Conservation (phyloP, 30 jellyfish, hydroid and myxozoan genomes). For the Aurelia coerulea region DNA sequence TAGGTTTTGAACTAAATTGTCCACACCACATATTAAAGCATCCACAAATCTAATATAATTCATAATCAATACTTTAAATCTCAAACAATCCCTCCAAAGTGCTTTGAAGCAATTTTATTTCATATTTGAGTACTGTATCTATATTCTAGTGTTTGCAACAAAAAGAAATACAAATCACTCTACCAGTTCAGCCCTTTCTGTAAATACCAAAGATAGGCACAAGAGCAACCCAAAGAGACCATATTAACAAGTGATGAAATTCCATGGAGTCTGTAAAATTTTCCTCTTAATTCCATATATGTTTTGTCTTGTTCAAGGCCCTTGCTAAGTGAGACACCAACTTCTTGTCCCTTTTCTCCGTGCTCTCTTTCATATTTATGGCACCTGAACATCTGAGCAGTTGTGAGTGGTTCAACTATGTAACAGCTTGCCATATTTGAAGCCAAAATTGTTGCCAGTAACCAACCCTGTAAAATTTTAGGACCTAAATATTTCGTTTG, state of each 20-base stretch:
- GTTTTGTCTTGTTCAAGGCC: slow-evolving; percentile 45
- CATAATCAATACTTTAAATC: too few relatives aligned
- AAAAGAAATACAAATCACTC: background rate
- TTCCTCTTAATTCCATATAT: slow-evolving; percentile 26
- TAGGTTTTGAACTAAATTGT: too few relatives aligned
- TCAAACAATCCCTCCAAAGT: too few relatives aligned
- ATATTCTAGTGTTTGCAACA: background rate
- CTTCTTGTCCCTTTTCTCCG: slow-evolving; percentile 55
- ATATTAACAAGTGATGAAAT: slow-evolving; percentile 25
- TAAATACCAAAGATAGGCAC: slow-evolving; percentile 55
- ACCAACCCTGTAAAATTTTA: slow-evolving; percentile 36
- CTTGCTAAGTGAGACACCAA: slow-evolving; percentile 43
- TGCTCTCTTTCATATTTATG: slow-evolving; percentile 66
- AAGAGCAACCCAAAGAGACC: slow-evolving; percentile 47
- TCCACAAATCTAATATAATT: too few relatives aligned
- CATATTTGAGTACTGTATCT: too few relatives aligned
- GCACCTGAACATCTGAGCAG: slow-evolving; percentile 59
- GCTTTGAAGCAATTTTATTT: too few relatives aligned
- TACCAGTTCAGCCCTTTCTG: slow-evolving; percentile 34
- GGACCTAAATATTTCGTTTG: too few relatives aligned
- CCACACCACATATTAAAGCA: too few relatives aligned
- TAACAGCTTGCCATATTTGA: slow-evolving; percentile 34
- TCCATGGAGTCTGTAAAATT: slow-evolving; percentile 58
- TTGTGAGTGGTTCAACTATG: slow-evolving; percentile 48
- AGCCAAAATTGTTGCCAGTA: slow-evolving; percentile 35